Conservation (phyloP, 2,888 invertebrate genomes). For the Drosophila pseudotalamancana region DNA sequence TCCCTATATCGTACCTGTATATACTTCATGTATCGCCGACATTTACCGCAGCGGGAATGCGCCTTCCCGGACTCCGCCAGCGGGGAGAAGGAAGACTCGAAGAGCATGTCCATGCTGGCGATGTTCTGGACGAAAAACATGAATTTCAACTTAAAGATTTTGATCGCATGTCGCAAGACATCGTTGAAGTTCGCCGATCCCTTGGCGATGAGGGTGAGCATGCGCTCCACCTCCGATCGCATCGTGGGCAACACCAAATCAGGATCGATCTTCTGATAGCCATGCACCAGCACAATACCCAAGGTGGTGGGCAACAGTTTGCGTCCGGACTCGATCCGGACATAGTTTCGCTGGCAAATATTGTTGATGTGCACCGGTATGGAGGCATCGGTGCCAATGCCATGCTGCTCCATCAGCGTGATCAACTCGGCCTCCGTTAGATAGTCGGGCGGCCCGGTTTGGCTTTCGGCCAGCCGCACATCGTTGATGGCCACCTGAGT, state of each 20-base stretch:
- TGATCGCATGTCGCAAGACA: slow-evolving; percentile 94
- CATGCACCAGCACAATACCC: slow-evolving; percentile 98
- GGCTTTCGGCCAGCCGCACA: slow-evolving; percentile 92
- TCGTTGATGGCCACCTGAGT: slow-evolving; percentile 91
- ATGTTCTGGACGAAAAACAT: slow-evolving; percentile 98
- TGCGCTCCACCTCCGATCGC: slow-evolving; percentile 98
- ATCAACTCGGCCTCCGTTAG: slow-evolving; percentile 98
- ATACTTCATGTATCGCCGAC: slow-evolving; percentile 98
- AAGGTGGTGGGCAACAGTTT: slow-evolving; percentile 96
- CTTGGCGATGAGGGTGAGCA: slow-evolving; percentile 95
- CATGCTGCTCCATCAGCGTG: slow-evolving; percentile 99
- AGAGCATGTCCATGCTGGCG: slow-evolving; percentile 97
- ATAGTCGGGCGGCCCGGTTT: slow-evolving; percentile 98
- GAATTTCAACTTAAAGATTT: slow-evolving; percentile 97
- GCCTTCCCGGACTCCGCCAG: slow-evolving; percentile 98
- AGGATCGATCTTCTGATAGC: slow-evolving; percentile 99
- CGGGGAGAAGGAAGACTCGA: slow-evolving; percentile 98
- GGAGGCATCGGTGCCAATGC: slow-evolving; percentile 99
- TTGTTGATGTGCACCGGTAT: slow-evolving; percentile 99
- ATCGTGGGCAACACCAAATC: slow-evolving; percentile 98
- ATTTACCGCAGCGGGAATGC: slow-evolving; percentile 94
- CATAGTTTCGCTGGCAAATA: slow-evolving; percentile 98
- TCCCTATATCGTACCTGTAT: slow-evolving; percentile 88
- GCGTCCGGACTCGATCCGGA: slow-evolving; percentile 93
- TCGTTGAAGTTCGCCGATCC: slow-evolving; percentile 96